These are phyloP conservation scores for Syngnathus acus DNA, from an alignment of 2,797 vertebrate genomes.

Conservation along the genomic window DNA sequence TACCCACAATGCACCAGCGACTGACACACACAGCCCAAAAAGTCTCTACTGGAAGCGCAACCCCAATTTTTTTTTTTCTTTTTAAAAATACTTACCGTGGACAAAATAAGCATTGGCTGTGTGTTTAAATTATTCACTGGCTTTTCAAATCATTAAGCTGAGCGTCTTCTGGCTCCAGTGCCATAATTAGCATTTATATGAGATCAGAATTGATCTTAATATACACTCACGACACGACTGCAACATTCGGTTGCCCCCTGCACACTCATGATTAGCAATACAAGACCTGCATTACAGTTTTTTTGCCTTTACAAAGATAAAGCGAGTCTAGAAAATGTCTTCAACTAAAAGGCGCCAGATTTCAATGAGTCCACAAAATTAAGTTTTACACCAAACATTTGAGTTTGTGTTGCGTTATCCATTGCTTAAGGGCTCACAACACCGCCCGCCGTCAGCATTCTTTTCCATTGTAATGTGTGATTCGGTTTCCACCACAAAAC, in stretches of 20 bases:
- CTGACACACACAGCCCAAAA: not conserved
- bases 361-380: not conserved
- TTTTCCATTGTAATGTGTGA: not conserved
- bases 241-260: not conserved
- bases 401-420: not conserved
- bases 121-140: not conserved
- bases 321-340: too few relatives aligned
- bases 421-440: too few relatives aligned
- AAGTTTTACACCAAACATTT: not conserved
- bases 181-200: constrained; percentile 8
- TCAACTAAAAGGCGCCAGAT: not conserved
- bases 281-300: not conserved
- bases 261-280: not conserved
- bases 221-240: too few relatives aligned
- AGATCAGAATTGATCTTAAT: constrained; percentile 7
- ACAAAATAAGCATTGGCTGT: not conserved
- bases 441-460: too few relatives aligned
- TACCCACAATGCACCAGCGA: not conserved
- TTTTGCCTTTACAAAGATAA: not conserved
- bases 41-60: not conserved
- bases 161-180: not conserved
- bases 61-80: not conserved
- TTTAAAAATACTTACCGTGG: not conserved
- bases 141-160: constrained; percentile 4
- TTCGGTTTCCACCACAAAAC: not conserved